These are phyloP conservation scores for Dasyurus viverrinus DNA, from an alignment of 2,113 vertebrate species.

Conservation along the genomic window DNA sequence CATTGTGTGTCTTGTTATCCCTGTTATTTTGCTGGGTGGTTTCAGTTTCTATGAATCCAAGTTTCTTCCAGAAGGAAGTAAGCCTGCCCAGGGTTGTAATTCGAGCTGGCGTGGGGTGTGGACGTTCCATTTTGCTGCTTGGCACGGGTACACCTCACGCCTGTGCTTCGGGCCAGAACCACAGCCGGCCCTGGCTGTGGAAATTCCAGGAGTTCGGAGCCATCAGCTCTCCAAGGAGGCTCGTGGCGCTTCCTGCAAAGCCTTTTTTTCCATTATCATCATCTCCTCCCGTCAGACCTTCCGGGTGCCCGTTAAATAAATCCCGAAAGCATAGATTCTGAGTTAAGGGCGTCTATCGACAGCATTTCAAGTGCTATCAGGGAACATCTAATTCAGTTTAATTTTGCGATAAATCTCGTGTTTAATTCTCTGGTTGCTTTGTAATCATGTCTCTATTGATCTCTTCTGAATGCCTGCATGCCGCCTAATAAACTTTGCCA, in stretches of 20 bases:
- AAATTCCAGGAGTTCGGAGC: constrained; percentile 48
- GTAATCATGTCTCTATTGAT: constrained; percentile 88
- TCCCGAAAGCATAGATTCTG: constrained; percentile 84
- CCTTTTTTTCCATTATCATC: constrained; percentile 70
- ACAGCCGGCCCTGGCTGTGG: background rate
- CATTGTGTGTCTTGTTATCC: background rate
- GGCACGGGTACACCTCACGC: rapidly evolving
- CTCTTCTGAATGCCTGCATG: constrained; percentile 85
- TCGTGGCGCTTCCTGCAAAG: constrained; percentile 67
- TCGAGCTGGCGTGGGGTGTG: background rate
- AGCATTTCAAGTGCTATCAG: constrained; percentile 84
- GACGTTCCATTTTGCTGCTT: background rate
- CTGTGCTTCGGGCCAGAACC: background rate
- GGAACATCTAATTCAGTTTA: constrained; percentile 88
- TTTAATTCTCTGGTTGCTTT: constrained; percentile 86
- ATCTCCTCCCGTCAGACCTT: constrained; percentile 74
- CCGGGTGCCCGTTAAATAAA: constrained; percentile 80
- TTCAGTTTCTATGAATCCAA: background rate
- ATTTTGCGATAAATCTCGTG: constrained; percentile 87
- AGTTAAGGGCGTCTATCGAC: constrained; percentile 85
- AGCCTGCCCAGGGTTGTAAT: background rate
- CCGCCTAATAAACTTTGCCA: constrained; percentile 86
- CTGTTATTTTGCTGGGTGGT: background rate
- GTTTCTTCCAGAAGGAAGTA: background rate
- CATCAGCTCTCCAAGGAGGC: constrained; percentile 60